phyloP scores from a whole-genome alignment of 2,888 invertebrate genomes.

The Zygogramma bicolorata region DNA sequence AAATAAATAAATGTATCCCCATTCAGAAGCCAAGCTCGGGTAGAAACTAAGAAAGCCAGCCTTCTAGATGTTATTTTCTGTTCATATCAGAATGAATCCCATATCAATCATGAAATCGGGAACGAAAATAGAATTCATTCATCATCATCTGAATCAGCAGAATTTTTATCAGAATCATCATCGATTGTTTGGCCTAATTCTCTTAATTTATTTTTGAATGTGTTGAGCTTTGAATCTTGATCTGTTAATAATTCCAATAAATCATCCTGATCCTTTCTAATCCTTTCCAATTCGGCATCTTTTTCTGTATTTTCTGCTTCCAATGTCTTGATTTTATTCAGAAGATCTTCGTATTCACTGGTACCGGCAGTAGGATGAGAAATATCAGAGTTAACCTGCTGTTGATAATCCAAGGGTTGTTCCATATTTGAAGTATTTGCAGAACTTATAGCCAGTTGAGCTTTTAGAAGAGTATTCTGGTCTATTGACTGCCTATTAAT shows the following conservation, averaged over 20 bases:
- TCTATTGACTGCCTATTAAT: constrained; percentile 83
- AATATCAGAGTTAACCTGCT: background rate
- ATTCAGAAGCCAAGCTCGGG: background rate
- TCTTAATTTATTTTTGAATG: constrained; percentile 61
- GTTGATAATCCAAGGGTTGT: background rate
- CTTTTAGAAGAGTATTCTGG: constrained; percentile 88
- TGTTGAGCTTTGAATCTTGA: constrained; percentile 74
- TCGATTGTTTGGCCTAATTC: constrained; percentile 63
- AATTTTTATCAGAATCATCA: constrained; percentile 59
- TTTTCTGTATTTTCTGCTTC: constrained; percentile 51
- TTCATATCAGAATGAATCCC: too few species aligned
- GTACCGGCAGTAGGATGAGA: background rate
- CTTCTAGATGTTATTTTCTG: background rate
- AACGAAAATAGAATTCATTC: background rate
- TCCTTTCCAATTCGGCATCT: constrained; percentile 61
- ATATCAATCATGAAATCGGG: too few species aligned
- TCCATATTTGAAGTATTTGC: background rate
- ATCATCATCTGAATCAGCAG: constrained; percentile 48
- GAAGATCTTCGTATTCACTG: background rate
- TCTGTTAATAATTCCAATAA: constrained; percentile 89
- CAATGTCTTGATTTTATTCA: constrained; percentile 54
- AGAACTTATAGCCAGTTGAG: constrained; percentile 69
- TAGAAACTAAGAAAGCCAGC: too few species aligned
- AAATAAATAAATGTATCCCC: background rate
- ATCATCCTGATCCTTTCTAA: constrained; percentile 94